phyloP scores from a whole-genome alignment of 2,113 vertebrate genomes.

The Prionailurus bengalensis region DNA sequence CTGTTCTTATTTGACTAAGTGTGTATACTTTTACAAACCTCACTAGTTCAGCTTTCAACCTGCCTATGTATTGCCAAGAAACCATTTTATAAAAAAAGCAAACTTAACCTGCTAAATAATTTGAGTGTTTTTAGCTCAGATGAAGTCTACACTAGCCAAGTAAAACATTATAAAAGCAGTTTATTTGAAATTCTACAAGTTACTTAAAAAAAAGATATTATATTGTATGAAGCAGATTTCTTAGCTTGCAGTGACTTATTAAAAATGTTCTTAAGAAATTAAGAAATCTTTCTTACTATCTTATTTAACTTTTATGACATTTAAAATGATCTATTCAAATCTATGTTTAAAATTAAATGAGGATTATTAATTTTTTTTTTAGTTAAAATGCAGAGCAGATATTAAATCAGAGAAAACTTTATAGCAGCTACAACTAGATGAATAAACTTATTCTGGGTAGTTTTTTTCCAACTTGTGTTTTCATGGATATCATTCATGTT shows the following conservation, averaged over 20 bases:
- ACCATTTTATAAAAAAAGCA: slow-evolving; percentile 58
- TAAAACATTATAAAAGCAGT: slow-evolving; percentile 65
- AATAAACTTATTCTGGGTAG: background rate
- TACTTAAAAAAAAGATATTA: slow-evolving; percentile 28
- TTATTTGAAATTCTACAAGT: slow-evolving; percentile 65
- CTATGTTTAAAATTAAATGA: slow-evolving; percentile 21
- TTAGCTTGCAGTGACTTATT: slow-evolving; percentile 46
- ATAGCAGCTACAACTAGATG: background rate
- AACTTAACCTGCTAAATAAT: slow-evolving; percentile 65
- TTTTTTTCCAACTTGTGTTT: background rate
- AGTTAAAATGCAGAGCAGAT: background rate
- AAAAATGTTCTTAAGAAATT: slow-evolving; percentile 43
- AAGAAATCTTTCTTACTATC: slow-evolving; percentile 10
- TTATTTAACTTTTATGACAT: slow-evolving; percentile 55
- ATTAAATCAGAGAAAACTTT: background rate
- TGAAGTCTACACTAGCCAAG: slow-evolving; percentile 43
- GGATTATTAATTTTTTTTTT: slow-evolving; percentile 34
- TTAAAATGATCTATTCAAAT: slow-evolving; percentile 45
- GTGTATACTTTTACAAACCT: slow-evolving; percentile 52
- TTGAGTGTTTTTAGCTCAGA: slow-evolving; percentile 59
- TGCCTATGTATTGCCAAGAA: slow-evolving; percentile 58
- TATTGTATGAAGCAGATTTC: slow-evolving; percentile 50
- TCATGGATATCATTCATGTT: background rate
- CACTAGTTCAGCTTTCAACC: slow-evolving; percentile 42
- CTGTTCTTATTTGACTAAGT: slow-evolving; percentile 56